These are phyloP conservation scores for Acleris sparsana DNA, from an alignment of 2,888 invertebrate genomes.

Conservation along the genomic window DNA sequence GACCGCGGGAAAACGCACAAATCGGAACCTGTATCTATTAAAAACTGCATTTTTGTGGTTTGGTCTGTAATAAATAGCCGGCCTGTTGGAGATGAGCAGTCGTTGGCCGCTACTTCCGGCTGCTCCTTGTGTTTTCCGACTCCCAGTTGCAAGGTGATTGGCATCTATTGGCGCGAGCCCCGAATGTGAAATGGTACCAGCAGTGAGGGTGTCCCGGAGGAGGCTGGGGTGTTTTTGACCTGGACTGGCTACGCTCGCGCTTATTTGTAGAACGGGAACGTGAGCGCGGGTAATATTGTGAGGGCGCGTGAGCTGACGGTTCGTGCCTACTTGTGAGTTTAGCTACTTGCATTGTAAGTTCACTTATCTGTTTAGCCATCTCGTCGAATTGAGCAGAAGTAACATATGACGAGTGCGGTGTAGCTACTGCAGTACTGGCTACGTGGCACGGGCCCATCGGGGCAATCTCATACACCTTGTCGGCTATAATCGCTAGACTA, in stretches of 20 bases:
- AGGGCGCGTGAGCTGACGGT: background rate
- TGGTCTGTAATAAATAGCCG: slow-evolving; percentile 45
- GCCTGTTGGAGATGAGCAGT: slow-evolving; percentile 41
- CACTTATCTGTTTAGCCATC: slow-evolving; percentile 1
- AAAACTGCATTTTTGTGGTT: slow-evolving; percentile 39
- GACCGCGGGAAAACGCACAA: slow-evolving; percentile 38
- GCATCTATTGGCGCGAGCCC: slow-evolving; percentile 29
- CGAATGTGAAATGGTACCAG: slow-evolving; percentile 38
- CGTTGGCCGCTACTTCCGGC: slow-evolving; percentile 42
- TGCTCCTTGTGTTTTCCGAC: slow-evolving; percentile 39
- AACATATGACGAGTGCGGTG: background rate
- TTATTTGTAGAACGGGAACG: background rate
- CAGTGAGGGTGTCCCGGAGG: slow-evolving; percentile 17
- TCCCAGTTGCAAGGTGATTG: slow-evolving; percentile 33
- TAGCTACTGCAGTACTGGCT: background rate
- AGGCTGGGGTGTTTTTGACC: background rate
- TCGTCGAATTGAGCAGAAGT: slow-evolving; percentile 4
- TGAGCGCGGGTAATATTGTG: slow-evolving; percentile 3
- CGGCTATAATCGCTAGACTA: background rate
- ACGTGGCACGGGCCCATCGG: slow-evolving; percentile 1
- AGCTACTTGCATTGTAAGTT: slow-evolving; percentile 5
- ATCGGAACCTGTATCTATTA: slow-evolving; percentile 43
- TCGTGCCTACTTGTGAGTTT: background rate
- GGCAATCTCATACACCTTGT: slow-evolving; percentile 2
- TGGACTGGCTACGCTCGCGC: slow-evolving; percentile 1